Evolutionary conservation across 2,113 vertebrate genomes (phyloP).

Genomic region (Ivindomyrus marchei): DNA sequence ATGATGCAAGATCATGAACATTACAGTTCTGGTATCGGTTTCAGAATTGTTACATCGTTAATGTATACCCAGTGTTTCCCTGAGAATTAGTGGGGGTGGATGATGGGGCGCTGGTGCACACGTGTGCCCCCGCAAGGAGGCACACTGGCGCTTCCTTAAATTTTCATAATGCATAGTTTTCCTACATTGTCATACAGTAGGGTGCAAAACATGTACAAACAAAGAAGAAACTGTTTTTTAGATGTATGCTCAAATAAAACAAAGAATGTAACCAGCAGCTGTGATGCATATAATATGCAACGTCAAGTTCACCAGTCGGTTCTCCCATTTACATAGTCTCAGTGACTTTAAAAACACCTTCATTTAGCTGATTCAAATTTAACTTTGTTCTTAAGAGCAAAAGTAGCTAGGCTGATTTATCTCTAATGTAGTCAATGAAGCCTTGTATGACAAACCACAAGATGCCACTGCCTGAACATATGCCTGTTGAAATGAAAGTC

Average conservation of each 20-base stretch:
- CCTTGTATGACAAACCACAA: background rate
- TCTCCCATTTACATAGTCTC: background rate
- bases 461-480: background rate
- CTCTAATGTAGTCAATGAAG: background rate
- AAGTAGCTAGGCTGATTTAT: background rate
- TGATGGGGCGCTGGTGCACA: background rate
- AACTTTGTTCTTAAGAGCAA: background rate
- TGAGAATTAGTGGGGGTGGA: background rate
- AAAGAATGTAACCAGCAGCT: background rate
- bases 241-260: background rate
- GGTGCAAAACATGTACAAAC: background rate
- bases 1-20: background rate
- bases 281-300: background rate
- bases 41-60: background rate
- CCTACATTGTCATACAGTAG: background rate
- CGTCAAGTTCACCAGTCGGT: background rate
- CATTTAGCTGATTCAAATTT: background rate
- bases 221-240: background rate
- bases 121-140: background rate
- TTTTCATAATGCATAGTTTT: background rate
- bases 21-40: background rate
- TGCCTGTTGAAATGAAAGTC: background rate
- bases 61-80: background rate
- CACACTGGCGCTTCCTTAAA: background rate
- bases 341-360: background rate